Evolutionary conservation across 2,888 invertebrate genomes (phyloP), one percentile per base, ranked within the genome.

Genomic region (Phaonia tiefii): DNA sequence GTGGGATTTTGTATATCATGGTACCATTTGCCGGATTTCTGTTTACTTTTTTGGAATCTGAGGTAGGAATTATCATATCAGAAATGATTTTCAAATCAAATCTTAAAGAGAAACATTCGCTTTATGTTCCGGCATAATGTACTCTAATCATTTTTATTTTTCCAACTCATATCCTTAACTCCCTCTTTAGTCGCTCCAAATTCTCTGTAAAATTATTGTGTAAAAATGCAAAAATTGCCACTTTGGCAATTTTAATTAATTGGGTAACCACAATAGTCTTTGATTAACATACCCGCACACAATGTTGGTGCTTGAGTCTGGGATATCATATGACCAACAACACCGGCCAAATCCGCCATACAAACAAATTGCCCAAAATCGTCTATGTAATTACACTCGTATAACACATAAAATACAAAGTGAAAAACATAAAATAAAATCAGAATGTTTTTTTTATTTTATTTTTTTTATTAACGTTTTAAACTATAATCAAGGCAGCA

Each of bases 301-400:
- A 13, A 13, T 49, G 49, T 49, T 22, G 26, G 25, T 25, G 54
- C 13, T 26, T n/a, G 26, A 56, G n/a, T 56, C 13, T 56, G 13
- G 13, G 11, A 10, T 60, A 60, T 60, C 60, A 39, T 17, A 39
- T 60, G 37, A 39, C 39, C 60, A 37, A 26, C 22, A 8, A 58
- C 22, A 20, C 5, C 22, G 20, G 4, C n/a, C n/a, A 11, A 20
- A 11, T 22, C 10, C 22, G 54, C 5, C 15, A 63, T 37, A 39
- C n/a, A 31, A 15, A n/a, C 4, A 60, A 2, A 49, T 15, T 17
- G 15, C 51, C 13, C 63, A 5, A 37, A 22, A 42, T 5, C 63
- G 1, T 20, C 67, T 81, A 54, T 75, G 65, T 78, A 81, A 75
- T 78, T 81, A 75, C 78, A 72, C 72, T 63, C 63, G 78, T 75